A percentile compares a stretch with the other conserved stretches of the same genome.
phyloP scores from a whole-genome alignment of 2,888 invertebrate species.

The Aphodius granarius region DNA sequence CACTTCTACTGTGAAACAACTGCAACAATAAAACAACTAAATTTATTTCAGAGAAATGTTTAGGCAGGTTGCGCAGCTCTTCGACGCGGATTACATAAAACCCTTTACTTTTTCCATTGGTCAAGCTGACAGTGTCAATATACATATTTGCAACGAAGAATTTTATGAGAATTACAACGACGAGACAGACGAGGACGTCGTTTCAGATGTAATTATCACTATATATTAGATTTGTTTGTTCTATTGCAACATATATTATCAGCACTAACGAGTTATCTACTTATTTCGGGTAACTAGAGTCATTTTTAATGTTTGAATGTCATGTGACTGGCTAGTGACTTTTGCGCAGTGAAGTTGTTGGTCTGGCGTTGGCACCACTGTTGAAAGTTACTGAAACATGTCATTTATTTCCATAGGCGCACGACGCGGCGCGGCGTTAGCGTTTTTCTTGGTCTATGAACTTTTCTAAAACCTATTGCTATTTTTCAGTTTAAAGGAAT shows the following conservation, averaged over 20 bases:
- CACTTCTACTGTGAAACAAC: too few species aligned
- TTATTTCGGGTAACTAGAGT: too few species aligned
- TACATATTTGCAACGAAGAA: neutral
- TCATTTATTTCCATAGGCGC: too few species aligned
- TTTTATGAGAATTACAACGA: neutral
- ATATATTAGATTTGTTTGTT: too few species aligned
- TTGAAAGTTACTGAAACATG: too few species aligned
- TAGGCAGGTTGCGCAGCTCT: neutral
- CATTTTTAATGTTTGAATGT: too few species aligned
- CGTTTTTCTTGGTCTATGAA: neutral
- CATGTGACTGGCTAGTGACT: too few species aligned
- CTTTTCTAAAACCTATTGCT: neutral
- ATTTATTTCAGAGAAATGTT: neutral
- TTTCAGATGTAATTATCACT: neutral
- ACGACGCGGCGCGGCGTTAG: too few species aligned
- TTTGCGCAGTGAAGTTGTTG: too few species aligned
- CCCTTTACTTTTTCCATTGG: neutral
- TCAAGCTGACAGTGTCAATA: neutral
- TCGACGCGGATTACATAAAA: neutral
- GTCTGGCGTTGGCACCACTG: too few species aligned
- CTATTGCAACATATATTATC: too few species aligned
- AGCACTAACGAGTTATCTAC: too few species aligned
- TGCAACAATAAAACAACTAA: neutral
- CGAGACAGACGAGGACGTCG: neutral
- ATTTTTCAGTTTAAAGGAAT: neutral